A percentile compares a stretch with the other conserved stretches of the same genome.
phyloP scores from a whole-genome alignment of 2,888 invertebrate genomes.

The Leptopilina drosophilae region DNA sequence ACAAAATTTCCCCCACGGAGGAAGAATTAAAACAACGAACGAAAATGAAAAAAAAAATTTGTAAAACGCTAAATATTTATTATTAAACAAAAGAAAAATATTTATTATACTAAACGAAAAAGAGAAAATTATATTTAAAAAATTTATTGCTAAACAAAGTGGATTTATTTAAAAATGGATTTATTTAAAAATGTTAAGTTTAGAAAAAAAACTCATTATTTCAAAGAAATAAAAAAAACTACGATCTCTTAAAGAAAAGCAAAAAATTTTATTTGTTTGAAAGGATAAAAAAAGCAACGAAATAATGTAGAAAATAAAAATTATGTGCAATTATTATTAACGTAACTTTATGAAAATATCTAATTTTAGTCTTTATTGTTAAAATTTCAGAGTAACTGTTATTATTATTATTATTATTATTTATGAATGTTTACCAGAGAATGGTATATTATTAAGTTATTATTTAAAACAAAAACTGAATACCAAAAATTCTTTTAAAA shows the following conservation, averaged over 20 bases:
- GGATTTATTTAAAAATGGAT: too few species aligned
- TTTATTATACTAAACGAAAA: background rate
- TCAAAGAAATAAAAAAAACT: background rate
- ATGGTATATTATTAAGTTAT: slow-evolving; percentile 13
- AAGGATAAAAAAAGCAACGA: background rate
- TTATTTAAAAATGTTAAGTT: too few species aligned
- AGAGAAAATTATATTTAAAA: too few species aligned
- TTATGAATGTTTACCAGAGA: slow-evolving; percentile 2
- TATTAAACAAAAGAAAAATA: background rate
- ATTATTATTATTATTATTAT: slow-evolving; percentile 3
- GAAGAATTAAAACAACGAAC: too few species aligned
- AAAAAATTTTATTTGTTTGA: background rate
- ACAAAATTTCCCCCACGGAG: too few species aligned
- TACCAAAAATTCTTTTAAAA: slow-evolving; percentile 10
- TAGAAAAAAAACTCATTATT: background rate
- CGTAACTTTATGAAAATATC: slow-evolving; percentile 2
- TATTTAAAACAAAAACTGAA: background rate
- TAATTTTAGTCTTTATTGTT: slow-evolving; percentile 6
- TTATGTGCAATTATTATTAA: slow-evolving; percentile 34
- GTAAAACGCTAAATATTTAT: background rate
- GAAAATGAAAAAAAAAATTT: too few species aligned
- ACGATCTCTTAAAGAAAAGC: background rate
- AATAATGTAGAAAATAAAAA: slow-evolving; percentile 5
- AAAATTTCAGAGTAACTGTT: background rate
- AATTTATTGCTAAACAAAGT: too few species aligned